Evolutionary conservation across 2,113 vertebrate genomes (phyloP), one percentile per base, ranked within the genome.

Genomic region (Aspiorhynchus laticeps): DNA sequence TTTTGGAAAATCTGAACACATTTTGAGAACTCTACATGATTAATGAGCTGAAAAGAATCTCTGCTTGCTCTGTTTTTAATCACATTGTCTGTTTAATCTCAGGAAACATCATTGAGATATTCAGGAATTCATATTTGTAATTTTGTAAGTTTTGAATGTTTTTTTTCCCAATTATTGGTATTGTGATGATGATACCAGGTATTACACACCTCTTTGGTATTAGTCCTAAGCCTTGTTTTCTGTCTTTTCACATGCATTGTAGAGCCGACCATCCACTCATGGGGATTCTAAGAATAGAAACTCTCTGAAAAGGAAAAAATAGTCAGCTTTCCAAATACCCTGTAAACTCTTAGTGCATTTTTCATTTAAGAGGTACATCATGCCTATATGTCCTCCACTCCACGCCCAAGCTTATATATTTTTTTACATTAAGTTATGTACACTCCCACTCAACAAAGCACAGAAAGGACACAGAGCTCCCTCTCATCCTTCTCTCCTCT

Each of bases 361-460:
- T 38, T 31, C 33, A 24, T 41, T 48, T 82, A 33, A 26, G 21
- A 59, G 41, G 43, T 28, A 26, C 9, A 19, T 21, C 14, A 51
- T 33, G 24, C 28, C 26, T 2, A 26, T 31, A 56, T 31, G 15
- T 53, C 76, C 26, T 11, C 14, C 15, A 3, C 46, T 51, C 46
- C 1, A 78, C 7, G 17, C 0, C 63, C 26, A 15, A 17, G 12
- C 5, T 9, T 65, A n/a, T 46, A 12, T 43, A 11, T 63, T 28
- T 31, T 7, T 9, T 28, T 36, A 12, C 10, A 21, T 21, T 33
- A 31, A 80, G 46, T 3, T 48, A 7, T 14, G 11, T 61, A 6
- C 53, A 17, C 36, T 80, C 11, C 31, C 77, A 24, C 26, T 87
- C 31, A n/a, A 78, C 11, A 69, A 9, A 63, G 73, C 73, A 77